Conservation (phyloP, 2,797 vertebrate genomes). For the Ctenopoma multispine region DNA sequence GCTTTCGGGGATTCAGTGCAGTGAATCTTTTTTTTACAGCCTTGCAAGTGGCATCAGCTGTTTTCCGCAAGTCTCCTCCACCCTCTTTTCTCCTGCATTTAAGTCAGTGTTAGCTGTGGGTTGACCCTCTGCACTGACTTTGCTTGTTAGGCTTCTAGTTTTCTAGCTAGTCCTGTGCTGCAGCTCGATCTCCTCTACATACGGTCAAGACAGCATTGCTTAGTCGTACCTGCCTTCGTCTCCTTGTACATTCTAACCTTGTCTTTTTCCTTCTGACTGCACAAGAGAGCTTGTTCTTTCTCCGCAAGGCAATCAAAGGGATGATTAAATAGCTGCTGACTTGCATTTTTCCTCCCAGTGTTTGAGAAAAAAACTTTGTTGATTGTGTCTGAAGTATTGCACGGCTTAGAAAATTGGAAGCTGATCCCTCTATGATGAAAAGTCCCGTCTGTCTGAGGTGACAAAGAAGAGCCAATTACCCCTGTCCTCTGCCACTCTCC, state of each 20-base stretch:
- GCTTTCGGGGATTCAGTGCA: constrained; percentile 38
- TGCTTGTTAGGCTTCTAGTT: constrained; percentile 37
- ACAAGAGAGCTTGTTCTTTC: constrained; percentile 54
- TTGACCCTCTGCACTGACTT: constrained; percentile 35
- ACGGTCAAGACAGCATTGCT: constrained; percentile 42
- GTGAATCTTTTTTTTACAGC: constrained; percentile 47
- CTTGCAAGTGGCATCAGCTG: constrained; percentile 42
- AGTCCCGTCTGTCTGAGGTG: constrained; percentile 74
- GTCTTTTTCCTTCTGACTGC: constrained; percentile 56
- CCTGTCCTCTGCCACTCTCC: constrained; percentile 61
- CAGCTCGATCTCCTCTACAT: constrained; percentile 18
- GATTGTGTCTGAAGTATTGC: constrained; percentile 72
- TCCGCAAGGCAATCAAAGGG: constrained; percentile 69
- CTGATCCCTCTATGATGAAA: constrained; percentile 76
- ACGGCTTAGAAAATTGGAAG: constrained; percentile 74
- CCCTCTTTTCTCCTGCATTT: constrained; percentile 29
- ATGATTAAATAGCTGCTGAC: constrained; percentile 84
- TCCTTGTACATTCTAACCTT: constrained; percentile 56
- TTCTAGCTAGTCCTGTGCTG: constrained; percentile 24
- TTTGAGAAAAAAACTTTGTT: constrained; percentile 72
- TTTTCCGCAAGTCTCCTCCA: constrained; percentile 41
- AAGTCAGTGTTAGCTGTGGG: constrained; percentile 19
- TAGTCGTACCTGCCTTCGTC: constrained; percentile 40
- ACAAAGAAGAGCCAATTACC: constrained; percentile 82
- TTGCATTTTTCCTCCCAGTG: constrained; percentile 71